Base-by-base conservation (phyloP, 2,888 invertebrate species). In the Molanna angustata region DNA sequence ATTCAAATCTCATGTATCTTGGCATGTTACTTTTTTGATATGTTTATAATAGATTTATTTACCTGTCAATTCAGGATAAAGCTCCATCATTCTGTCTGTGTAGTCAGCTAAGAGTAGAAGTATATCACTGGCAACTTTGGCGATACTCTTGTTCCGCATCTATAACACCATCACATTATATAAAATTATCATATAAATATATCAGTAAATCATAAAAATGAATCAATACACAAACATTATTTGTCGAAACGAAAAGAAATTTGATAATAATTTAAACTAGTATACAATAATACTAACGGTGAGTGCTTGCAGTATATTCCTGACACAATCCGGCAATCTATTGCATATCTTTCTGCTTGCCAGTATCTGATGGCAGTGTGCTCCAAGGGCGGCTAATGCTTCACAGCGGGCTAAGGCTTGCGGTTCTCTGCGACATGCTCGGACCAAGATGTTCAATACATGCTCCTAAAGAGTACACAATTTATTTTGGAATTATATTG, bases 371-470 rank as follows among this genome's bases (percentile, higher is more conserved):
- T 66, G 64, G 45, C 68, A 67, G 68, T 74, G 74, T 62, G 81
- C 80, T 1, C 91, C 88, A 47, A 96, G 79, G 44, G 92, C 88
- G 51, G 91, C 90, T 2, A 96, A 79, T 27, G 94, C 93, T 60
- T 94, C 86, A 65, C 92, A 93, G 59, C 95, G 83, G 19, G 94
- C 94, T 64, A 86, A 82, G 14, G 88, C 91, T 47, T 90, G 87
- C 53, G 93, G 92, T 73, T 96, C 96, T 42, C 88, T 82, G 52
- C 92, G 86, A 19, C 94, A 94, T 63, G 91, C 88, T 64, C 90
- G 84, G 61, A 96, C 76, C 50, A 96, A 80, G 63, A 94, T 90
- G 67, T 87, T 88, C 35, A 95, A 80, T 48, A 94, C 86, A 67
- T 91, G 90, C 70, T 95, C 94, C 88, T 90, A 66, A 16, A 67